phyloP scores from a whole-genome alignment of 2,888 invertebrate genomes.

The Buathra laborator region DNA sequence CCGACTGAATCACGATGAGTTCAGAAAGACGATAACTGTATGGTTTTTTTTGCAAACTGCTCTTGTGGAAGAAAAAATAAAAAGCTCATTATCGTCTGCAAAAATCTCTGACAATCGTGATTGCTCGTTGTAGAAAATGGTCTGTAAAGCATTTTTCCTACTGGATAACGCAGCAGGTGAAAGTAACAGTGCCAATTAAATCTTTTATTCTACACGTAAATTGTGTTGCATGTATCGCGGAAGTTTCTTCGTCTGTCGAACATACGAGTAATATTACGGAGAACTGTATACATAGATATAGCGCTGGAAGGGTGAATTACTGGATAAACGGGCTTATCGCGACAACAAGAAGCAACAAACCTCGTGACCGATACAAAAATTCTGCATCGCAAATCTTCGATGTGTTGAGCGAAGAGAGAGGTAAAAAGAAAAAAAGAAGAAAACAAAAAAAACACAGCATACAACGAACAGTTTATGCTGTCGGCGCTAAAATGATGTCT shows the following conservation, averaged over 20 bases:
- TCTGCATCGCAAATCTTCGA: constrained; percentile 42
- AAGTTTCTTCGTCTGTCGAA: constrained; percentile 66
- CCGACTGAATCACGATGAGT: too few relatives aligned
- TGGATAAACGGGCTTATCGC: constrained; percentile 13
- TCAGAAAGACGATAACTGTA: neutral
- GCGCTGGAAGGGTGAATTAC: neutral
- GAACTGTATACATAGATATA: neutral
- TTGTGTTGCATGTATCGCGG: constrained; percentile 39
- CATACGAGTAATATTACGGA: constrained; percentile 43
- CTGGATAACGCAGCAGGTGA: constrained; percentile 61
- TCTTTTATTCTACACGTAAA: constrained; percentile 58
- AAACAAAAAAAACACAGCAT: neutral
- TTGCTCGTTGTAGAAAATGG: constrained; percentile 33
- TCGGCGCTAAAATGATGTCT: constrained; percentile 68
- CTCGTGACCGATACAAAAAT: constrained; percentile 22
- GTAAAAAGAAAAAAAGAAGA: neutral
- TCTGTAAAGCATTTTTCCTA: constrained; percentile 21
- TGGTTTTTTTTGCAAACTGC: neutral
- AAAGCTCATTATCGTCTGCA: constrained; percentile 11
- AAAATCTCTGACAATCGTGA: constrained; percentile 21
- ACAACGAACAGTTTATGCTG: constrained; percentile 16
- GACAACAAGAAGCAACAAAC: constrained; percentile 36
- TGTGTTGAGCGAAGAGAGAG: neutral
- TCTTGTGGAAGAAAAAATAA: neutral
- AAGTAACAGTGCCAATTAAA: constrained; percentile 66